Evolutionary conservation across 1,140 invertebrate species (phyloP), one percentile per base, ranked within the genome.

Genomic region (Lepidurus packardi): DNA sequence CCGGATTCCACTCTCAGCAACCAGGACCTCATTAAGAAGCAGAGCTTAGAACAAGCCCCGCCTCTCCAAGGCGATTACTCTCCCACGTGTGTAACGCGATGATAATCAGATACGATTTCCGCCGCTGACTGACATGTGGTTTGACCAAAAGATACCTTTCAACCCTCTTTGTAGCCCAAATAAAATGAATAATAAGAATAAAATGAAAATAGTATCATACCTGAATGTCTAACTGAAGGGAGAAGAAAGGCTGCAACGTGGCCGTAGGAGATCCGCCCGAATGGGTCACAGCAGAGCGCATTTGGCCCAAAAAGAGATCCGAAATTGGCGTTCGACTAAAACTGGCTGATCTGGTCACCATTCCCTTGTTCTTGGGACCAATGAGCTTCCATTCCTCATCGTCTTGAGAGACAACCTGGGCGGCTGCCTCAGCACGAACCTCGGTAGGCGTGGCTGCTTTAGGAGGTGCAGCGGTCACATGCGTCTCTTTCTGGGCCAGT

Each of bases 201-300:
- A 81, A 3, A 34, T 34, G 34, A 65, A 16, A 13, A n/a, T 1
- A 1, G 4, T 5, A 65, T 84, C n/a, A n/a, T 85, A 96, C 95
- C 88, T 97, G 94, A 82, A 98, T 96, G 82, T 98, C 96, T 45
- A 98, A 88, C 84, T 95, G 94, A 13, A 98, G 86, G 4, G 95
- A 96, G 84, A 96, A 96, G 85, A 98, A 98, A 5, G 96, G 95
- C 85, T 97, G 93, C 78, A 97, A 91, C 73, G 87, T 89, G 13
- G 87, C 87, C 2, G 92, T 93, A 74, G 91, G 87, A 84, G 90
- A 88, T 80, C 92, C 91, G 34, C 92, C 90, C 47, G 90, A 88
- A 79, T 94, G 89, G 78, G 92, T 91, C 75, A 97, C 88, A 10
- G 92, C 90, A n/a, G 93, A 93, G 76, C 94, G 89, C 65, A 96